Conservation (phyloP, 2,888 invertebrate genomes). For the Drosophila lutescens region DNA sequence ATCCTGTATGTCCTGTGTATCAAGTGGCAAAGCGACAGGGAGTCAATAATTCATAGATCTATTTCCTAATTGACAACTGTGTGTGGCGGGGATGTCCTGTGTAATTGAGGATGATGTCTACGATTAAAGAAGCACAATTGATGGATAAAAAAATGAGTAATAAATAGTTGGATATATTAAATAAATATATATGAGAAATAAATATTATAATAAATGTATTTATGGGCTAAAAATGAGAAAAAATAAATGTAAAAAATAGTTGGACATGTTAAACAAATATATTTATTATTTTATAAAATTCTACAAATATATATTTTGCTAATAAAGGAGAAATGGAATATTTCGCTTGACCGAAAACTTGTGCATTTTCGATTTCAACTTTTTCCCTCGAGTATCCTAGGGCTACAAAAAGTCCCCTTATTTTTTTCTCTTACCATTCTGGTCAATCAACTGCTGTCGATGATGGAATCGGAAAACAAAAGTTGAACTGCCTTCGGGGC, state of each 20-base stretch:
- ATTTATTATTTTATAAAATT: too few relatives aligned
- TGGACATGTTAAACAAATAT: too few relatives aligned
- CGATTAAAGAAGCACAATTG: constrained; percentile 16
- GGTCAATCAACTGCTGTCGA: constrained; percentile 33
- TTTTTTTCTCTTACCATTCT: background rate
- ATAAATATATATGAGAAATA: background rate
- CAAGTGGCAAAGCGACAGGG: constrained; percentile 68
- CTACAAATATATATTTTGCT: too few relatives aligned
- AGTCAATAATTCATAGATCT: constrained; percentile 63
- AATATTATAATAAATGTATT: too few relatives aligned
- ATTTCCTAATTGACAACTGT: constrained; percentile 41
- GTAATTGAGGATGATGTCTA: constrained; percentile 32
- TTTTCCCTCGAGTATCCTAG: constrained; percentile 24
- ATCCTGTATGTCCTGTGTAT: too few relatives aligned
- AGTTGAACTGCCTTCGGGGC: constrained; percentile 28
- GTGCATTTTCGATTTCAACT: constrained; percentile 37
- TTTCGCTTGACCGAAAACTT: constrained; percentile 29
- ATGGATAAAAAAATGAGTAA: constrained; percentile 4
- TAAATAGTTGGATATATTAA: too few relatives aligned
- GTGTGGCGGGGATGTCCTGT: constrained; percentile 17
- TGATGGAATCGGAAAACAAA: constrained; percentile 31
- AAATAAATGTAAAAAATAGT: background rate
- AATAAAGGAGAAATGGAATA: too few relatives aligned
- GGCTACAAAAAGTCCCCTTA: constrained; percentile 7
- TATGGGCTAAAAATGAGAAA: too few relatives aligned